Percentiles rank a stretch among this genome's conserved stretches.
Evolutionary conservation across 2,888 invertebrate species (phyloP).

Genomic region (Helobdella robusta): DNA sequence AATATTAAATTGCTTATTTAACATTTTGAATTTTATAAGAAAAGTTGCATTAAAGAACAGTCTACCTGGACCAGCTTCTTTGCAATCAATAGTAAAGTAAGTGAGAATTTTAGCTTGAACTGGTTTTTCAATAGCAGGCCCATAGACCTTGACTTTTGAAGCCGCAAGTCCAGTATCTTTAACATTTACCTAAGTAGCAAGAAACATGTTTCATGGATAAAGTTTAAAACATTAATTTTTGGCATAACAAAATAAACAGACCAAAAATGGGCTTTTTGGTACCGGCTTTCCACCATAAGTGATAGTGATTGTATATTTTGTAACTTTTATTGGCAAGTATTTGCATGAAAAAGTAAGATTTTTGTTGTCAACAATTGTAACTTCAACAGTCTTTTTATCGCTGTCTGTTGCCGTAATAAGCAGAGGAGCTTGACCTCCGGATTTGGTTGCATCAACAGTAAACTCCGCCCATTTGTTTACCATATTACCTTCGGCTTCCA

Average conservation of each 20-base stretch:
- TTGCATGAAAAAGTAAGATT: conserved; percentile 48
- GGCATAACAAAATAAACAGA: conserved; percentile 36
- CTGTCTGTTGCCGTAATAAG: conserved; percentile 51
- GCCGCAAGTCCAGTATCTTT: conserved; percentile 4
- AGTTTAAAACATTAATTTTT: background rate
- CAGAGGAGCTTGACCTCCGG: conserved; percentile 56
- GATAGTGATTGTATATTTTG: conserved; percentile 65
- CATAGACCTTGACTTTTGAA: conserved; percentile 45
- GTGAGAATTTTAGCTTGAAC: conserved; percentile 67
- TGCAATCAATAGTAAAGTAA: conserved; percentile 74
- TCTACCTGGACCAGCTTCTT: conserved; percentile 69
- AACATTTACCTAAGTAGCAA: conserved; percentile 10
- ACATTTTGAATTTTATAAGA: no score
- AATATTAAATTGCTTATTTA: no score
- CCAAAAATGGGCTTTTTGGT: conserved; percentile 70
- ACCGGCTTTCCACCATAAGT: conserved; percentile 73
- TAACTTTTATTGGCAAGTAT: conserved; percentile 59
- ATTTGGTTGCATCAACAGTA: conserved; percentile 63
- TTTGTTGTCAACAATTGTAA: conserved; percentile 45
- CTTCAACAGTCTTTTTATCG: conserved; percentile 46
- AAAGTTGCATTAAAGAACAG: no score
- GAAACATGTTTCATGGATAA: background rate
- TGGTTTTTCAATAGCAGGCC: conserved; percentile 72
- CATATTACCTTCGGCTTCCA: conserved; percentile 45
- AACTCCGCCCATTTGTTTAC: conserved; percentile 62